phyloP scores from a whole-genome alignment of 2,797 vertebrate species.

The Micromesistius poutassou region DNA sequence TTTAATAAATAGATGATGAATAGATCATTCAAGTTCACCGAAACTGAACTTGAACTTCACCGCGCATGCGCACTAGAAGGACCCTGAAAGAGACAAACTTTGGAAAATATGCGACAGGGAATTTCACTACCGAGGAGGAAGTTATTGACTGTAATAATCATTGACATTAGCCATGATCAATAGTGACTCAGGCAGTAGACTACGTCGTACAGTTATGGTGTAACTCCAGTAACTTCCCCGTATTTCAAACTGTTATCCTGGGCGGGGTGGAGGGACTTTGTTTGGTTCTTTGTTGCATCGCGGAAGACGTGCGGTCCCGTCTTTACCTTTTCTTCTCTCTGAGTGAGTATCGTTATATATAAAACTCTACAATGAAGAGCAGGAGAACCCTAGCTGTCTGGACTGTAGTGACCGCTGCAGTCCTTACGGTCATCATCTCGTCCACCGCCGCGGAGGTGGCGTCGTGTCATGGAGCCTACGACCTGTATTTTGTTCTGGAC shows the following conservation, averaged over 20 bases:
- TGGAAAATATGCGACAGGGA: background rate
- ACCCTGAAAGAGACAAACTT: background rate
- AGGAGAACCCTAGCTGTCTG: background rate
- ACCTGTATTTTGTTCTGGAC: constrained; percentile 92
- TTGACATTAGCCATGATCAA: background rate
- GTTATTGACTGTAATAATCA: background rate
- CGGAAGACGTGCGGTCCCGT: no score
- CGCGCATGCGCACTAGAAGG: background rate
- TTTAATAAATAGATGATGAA: no score
- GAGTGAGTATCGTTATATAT: no score
- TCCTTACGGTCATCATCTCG: constrained; percentile 35
- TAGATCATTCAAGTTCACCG: no score
- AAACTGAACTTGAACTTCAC: background rate
- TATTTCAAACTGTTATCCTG: constrained; percentile 18
- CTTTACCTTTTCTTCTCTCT: no score
- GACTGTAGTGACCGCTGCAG: constrained; percentile 2
- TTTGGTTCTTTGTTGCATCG: no score
- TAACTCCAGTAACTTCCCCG: background rate
- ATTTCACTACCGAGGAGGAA: background rate
- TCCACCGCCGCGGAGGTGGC: constrained; percentile 67
- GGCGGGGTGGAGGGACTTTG: background rate
- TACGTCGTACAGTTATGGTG: background rate
- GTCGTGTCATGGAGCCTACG: constrained; percentile 86
- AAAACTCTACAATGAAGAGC: background rate
- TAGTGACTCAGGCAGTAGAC: background rate